Evolutionary conservation across 1,140 invertebrate genomes (phyloP), one percentile per base, ranked within the genome.

Genomic region (Drosophila grimshawi): DNA sequence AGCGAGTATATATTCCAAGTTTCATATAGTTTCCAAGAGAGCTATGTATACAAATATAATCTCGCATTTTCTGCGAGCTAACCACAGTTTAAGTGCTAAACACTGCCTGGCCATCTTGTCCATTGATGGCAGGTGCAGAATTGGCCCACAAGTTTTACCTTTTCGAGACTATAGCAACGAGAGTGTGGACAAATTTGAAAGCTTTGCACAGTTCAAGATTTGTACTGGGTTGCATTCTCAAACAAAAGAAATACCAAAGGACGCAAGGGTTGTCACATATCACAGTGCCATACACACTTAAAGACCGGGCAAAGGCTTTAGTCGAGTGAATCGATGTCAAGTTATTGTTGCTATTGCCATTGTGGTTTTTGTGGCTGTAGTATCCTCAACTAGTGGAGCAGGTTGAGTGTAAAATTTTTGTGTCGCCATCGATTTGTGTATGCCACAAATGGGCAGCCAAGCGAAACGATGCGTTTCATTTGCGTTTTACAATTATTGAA

Each of bases 341-440:
- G 74, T 29, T 71, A 61, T 57, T 55, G 29, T 56, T 56, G 32
- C 32, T 39, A 29, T 53, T 53, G 3, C 29, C 41, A 3, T 10
- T 11, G 32, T 49, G 35, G 35, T 43, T 32, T 19, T 68, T 48
- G 7, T 61, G 48, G 19, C 27, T 33, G 46, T 49, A 37, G 61
- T 37, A 55, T 46, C 55, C 68, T 75, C 19, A 19, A 70, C 63
- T 77, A 81, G 70, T 86, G 79, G 71, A 86, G 76, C 83, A 88
- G 83, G 83, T 86, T 86, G 88, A 86, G 82, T 86, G 82, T 72
- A 63, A 86, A 86, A 76, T 65, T 70, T 66, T 67, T 53, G 63
- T 76, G 61, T 74, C 71, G 70, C 55, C 61, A 70, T 75, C 67
- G 60, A 75, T 70, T 70, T 70, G 67, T 39, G 56, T 61, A 55